These are phyloP conservation scores for Gila orcuttii DNA, from an alignment of 2,113 vertebrate genomes.

Conservation along the genomic window DNA sequence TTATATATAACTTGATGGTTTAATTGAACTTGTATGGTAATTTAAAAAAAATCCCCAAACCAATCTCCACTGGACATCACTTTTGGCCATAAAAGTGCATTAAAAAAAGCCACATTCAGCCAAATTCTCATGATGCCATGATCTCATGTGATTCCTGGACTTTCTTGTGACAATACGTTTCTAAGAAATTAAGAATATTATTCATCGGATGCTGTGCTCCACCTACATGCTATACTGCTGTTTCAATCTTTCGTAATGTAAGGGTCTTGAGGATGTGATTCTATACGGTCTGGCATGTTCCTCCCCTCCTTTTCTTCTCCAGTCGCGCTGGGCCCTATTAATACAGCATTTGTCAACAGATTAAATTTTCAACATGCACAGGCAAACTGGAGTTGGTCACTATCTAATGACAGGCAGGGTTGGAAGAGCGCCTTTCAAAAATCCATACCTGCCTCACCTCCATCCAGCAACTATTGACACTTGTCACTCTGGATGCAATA, in stretches of 20 bases:
- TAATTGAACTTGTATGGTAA: too few relatives aligned
- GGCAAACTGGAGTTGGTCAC: conserved; percentile 77
- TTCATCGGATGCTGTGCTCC: neutral
- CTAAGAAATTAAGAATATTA: neutral
- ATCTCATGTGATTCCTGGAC: neutral
- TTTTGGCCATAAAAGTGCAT: too few relatives aligned
- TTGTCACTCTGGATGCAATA: conserved; percentile 82
- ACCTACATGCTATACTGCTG: neutral
- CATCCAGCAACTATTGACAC: conserved; percentile 78
- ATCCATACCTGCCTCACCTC: conserved; percentile 81
- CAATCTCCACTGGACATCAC: too few relatives aligned
- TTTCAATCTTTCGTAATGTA: neutral
- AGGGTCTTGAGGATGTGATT: conserved; percentile 23
- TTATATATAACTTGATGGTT: too few relatives aligned
- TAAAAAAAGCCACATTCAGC: too few relatives aligned
- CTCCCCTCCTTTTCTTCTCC: neutral
- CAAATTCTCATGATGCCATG: too few relatives aligned
- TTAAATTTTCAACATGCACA: conserved; percentile 65
- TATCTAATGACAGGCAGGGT: conserved; percentile 74
- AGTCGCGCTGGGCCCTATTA: conserved; percentile 52
- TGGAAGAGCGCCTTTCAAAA: conserved; percentile 74
- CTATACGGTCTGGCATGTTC: conserved; percentile 20
- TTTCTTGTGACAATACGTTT: neutral
- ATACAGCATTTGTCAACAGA: conserved; percentile 58
- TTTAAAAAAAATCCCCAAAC: too few relatives aligned